Conservation (phyloP, 2,797 vertebrate genomes). For the Tarsius wallacei region DNA sequence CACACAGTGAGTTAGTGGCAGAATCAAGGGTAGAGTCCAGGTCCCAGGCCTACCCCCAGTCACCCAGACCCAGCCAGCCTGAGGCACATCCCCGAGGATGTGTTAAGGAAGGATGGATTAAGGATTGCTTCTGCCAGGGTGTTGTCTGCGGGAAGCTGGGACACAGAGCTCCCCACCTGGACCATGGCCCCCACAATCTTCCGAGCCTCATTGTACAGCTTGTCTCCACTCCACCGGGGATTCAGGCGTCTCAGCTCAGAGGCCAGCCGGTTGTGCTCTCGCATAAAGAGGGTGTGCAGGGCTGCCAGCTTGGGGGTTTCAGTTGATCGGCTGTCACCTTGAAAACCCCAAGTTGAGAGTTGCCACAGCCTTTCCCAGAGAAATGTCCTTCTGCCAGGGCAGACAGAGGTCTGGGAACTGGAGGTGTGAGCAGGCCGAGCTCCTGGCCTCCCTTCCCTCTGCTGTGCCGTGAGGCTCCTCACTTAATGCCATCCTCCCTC, state of each 20-base stretch:
- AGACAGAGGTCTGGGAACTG: background rate
- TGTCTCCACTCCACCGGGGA: conserved; percentile 93
- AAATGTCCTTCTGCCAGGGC: background rate
- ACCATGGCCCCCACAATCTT: conserved; percentile 94
- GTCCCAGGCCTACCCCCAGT: background rate
- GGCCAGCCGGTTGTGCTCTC: conserved; percentile 95
- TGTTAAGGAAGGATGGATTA: background rate
- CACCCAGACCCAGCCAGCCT: background rate
- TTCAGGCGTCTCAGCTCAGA: conserved; percentile 91
- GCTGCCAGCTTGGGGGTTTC: conserved; percentile 94
- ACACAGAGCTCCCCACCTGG: conserved; percentile 90
- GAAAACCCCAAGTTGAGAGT: conserved; percentile 56
- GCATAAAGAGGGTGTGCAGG: conserved; percentile 94
- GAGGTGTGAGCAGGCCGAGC: background rate
- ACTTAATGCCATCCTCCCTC: background rate
- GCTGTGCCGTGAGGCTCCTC: background rate
- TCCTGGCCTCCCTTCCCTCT: background rate
- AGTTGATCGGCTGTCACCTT: conserved; percentile 93
- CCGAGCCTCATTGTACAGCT: conserved; percentile 94
- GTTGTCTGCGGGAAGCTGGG: background rate
- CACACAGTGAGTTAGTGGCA: background rate
- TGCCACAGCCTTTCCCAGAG: conserved; percentile 16
- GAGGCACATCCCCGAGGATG: background rate
- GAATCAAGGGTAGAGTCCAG: background rate
- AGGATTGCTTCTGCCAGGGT: background rate